Evolutionary conservation across 2,888 invertebrate genomes (phyloP).

Genomic region (Lycia hirtaria): DNA sequence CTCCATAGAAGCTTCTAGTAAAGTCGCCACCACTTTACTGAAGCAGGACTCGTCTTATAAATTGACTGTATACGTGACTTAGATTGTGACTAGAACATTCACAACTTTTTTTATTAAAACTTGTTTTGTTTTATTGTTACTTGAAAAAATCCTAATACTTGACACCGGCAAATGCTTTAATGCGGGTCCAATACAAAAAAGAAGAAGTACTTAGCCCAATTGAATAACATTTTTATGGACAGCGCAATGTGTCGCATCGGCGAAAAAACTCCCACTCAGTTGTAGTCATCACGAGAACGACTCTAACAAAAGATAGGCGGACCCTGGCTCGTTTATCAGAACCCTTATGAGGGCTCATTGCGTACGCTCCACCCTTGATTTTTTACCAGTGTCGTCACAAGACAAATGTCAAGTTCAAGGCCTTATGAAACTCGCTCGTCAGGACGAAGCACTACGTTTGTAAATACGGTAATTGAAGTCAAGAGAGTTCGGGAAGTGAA

Average conservation of each 20-base stretch:
- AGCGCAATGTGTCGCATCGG: constrained; percentile 30
- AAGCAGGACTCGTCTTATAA: too few species aligned
- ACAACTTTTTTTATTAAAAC: too few species aligned
- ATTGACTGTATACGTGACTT: too few species aligned
- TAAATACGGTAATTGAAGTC: background rate
- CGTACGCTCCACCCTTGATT: constrained; percentile 35
- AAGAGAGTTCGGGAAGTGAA: background rate
- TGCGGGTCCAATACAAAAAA: too few species aligned
- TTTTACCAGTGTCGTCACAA: constrained; percentile 42
- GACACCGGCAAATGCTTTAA: too few species aligned
- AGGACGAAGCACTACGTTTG: constrained; percentile 3
- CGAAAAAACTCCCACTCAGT: constrained; percentile 44
- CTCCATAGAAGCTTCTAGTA: too few species aligned
- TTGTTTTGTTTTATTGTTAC: too few species aligned
- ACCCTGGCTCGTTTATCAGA: constrained; percentile 49
- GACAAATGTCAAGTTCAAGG: constrained; percentile 47
- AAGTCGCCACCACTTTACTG: too few species aligned
- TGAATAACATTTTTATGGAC: constrained; percentile 38
- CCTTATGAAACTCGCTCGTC: background rate
- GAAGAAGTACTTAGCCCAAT: constrained; percentile 8
- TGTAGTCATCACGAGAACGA: constrained; percentile 46
- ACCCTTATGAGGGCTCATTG: constrained; percentile 41
- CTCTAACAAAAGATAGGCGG: constrained; percentile 53
- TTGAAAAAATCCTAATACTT: too few species aligned
- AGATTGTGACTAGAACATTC: too few species aligned